Evolutionary conservation across 2,797 vertebrate species (phyloP), one percentile per base, ranked within the genome.

Genomic region (Aeoliscus strigatus): DNA sequence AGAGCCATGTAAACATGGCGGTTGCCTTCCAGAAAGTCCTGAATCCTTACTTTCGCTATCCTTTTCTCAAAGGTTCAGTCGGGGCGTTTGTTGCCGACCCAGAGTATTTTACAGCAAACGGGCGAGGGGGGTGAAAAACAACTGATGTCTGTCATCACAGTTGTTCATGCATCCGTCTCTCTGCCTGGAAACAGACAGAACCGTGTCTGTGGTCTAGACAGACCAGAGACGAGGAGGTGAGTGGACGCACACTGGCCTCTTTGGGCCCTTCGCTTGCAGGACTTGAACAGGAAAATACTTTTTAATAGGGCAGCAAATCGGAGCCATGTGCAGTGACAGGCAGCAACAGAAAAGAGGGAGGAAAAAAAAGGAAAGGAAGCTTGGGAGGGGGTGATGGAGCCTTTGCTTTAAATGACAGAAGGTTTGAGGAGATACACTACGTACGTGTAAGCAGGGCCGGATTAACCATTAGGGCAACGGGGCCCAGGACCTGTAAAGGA

Each of bases 1-100:
- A 63, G 67, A 83, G 73, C 64, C 69, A 36, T 79, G 70, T 86
- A 82, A 85, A 87, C 82, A 87, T 8, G 39, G 71, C 24, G 75
- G 83, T 74, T 73, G 71, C 70, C 59, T 82, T 77, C 56, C 75
- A 75, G 77, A 77, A 70, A 78, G 79, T 80, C 72, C 68, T 50
- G 33, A 77, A 68, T 60, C 34, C 61, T 58, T 76, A 70, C 59
- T 51, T 60, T 57, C 21, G 7, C 36, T 57, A 38, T 51, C 8
- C 5, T 16, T 39, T 24, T 39, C 54, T 13, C 29, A 51, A 68
- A 42, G 52, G 36, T 64, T 47, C 53, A 66, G 40, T 50, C 5
- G 9, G 44, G 60, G 47, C 38, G 59, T 73, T 79, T 79, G 70
- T 49, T 67, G 51, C 61, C 74, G 68, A 70, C 51, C 55, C 16